A percentile compares a stretch with the other conserved stretches of the same genome.
These are phyloP conservation scores for Ivindomyrus marchei DNA, from an alignment of 2,113 vertebrate species.

Conservation along the genomic window DNA sequence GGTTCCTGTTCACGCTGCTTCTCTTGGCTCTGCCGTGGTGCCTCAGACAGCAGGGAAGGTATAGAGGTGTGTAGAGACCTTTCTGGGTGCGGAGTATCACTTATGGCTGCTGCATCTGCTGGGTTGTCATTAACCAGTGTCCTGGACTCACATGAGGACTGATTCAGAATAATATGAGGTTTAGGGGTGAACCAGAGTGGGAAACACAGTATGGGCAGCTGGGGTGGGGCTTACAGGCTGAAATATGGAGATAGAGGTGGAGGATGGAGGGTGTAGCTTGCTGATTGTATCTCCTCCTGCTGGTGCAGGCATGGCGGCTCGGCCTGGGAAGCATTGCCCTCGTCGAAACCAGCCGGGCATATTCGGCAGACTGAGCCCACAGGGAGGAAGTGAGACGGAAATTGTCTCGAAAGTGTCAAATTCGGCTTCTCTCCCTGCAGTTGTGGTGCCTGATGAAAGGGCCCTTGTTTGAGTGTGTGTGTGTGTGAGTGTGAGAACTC, in stretches of 20 bases:
- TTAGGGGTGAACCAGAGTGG: neutral
- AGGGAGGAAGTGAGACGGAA: slow-evolving; percentile 23
- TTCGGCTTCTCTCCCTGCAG: neutral
- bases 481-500: neutral
- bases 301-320: neutral
- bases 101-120: neutral
- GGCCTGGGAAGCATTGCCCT: neutral
- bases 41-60: neutral
- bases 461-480: slow-evolving; percentile 9
- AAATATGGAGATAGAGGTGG: neutral
- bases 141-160: neutral
- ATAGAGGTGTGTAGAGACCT: neutral
- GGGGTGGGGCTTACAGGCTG: neutral
- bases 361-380: slow-evolving; percentile 2
- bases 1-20: neutral
- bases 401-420: slow-evolving; percentile 22
- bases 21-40: neutral
- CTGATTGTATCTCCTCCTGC: neutral
- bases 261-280: neutral
- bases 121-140: neutral
- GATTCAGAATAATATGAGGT: neutral
- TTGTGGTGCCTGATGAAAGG: slow-evolving; percentile 17
- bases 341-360: neutral
- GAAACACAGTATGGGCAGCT: neutral
- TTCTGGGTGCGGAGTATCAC: neutral